phyloP scores from a whole-genome alignment of 2,113 vertebrate genomes.

The Beaufortia kweichowensis region DNA sequence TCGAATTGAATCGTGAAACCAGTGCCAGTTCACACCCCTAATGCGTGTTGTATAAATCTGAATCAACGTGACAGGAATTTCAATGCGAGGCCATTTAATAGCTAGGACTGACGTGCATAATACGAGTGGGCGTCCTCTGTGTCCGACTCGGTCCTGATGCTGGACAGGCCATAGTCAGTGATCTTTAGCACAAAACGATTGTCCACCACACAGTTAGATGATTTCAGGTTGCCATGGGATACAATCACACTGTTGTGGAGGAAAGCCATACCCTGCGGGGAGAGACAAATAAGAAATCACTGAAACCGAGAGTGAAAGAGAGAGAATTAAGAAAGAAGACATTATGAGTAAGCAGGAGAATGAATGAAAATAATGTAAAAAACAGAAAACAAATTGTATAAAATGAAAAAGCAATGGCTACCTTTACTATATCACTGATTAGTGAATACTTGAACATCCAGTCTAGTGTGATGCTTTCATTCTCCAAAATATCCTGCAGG shows the following conservation, averaged over 20 bases:
- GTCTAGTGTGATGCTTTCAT: conserved; percentile 93
- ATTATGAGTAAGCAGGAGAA: not conserved
- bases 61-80: not conserved
- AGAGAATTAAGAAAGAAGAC: not conserved
- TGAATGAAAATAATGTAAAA: not conserved
- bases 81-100: not conserved
- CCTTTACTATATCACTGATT: conserved; percentile 91
- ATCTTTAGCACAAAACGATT: conserved; percentile 95
- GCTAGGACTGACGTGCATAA: conserved; percentile 83
- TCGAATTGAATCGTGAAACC: no score
- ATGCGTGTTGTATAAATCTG: no score
- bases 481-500: conserved; percentile 90
- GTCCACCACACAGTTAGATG: conserved; percentile 94
- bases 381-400: not conserved
- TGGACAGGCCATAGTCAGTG: conserved; percentile 91
- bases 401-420: conserved; percentile 44
- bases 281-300: not conserved
- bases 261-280: conserved; percentile 87
- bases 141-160: conserved; percentile 72
- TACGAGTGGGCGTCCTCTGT: conserved; percentile 78
- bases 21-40: no score
- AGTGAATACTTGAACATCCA: conserved; percentile 98
- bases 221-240: conserved; percentile 93
- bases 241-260: conserved; percentile 87
- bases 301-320: not conserved